Evolutionary conservation across 2,113 vertebrate genomes (phyloP), one percentile per base, ranked within the genome.

Genomic region (Thunnus thynnus): DNA sequence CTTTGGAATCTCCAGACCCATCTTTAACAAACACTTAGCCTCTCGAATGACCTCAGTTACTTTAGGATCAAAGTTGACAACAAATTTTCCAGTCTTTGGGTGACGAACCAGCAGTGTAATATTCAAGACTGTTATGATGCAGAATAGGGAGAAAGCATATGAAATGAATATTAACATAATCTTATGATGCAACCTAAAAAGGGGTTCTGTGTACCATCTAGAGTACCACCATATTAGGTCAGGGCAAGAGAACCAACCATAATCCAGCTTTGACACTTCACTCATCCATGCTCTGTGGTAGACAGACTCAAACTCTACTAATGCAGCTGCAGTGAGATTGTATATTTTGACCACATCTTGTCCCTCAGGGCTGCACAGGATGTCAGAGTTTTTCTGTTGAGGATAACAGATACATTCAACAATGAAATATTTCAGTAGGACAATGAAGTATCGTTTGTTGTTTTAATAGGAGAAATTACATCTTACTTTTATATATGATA

Each of bases 11-110:
- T 95, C 93, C 25, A 97, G 81, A 30, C 91, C 95, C 94, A 97
- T 82, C 78, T 95, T 96, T 44, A 95, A 46, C 95, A 97, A 94
- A 82, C 94, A 95, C 79, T 96, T 96, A 0, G 96, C 94, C 75
- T 97, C 97, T 60, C 75, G 85, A 17, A 96, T 84, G 67, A 96
- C 78, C 83, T 96, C 96, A 66, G 78, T 80, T 80, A 97, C 94
- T 46, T 96, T 95, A 16, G 94, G 93, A 76, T 97, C 95, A 87
- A 97, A 96, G 93, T 97, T 97, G 75, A 96, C 91, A n/a, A 96
- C 12, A 3, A 96, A 66, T 85, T 95, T 96, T 58, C 92, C 93
- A 5, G 93, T 95, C 69, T 86, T 86, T 75, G 95, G 95, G 88
- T 96, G 95, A 50, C 90, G 91, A 32, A 92, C 93, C 83, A 97